phyloP scores from a whole-genome alignment of 2,113 vertebrate species.

The Eubucco bourcierii region DNA sequence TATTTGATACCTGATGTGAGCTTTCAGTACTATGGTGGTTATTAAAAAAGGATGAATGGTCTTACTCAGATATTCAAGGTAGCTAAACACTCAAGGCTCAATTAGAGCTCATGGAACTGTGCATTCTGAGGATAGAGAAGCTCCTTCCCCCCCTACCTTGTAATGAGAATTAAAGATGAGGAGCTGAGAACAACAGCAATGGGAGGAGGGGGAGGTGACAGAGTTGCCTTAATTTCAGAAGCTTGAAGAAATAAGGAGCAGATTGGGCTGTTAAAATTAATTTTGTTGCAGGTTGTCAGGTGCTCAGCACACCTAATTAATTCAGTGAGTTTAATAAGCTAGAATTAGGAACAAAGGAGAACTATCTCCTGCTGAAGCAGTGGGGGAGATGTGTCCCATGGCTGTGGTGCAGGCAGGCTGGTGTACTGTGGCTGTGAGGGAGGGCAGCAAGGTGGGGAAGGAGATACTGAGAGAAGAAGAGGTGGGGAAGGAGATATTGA shows the following conservation, averaged over 20 bases:
- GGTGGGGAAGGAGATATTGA: neutral
- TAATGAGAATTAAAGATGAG: neutral
- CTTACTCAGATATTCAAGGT: slow-evolving; percentile 13
- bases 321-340: slow-evolving; percentile 7
- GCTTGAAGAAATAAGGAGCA: neutral
- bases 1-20: neutral
- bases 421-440: neutral
- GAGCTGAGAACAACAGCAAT: neutral
- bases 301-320: slow-evolving; percentile 26
- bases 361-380: neutral
- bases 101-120: neutral
- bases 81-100: neutral
- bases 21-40: slow-evolving; percentile 36
- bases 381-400: neutral
- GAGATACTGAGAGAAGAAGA: too few species aligned
- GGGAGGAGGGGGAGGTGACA: neutral
- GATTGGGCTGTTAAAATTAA: slow-evolving; percentile 29
- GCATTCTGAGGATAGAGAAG: neutral
- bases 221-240: neutral
- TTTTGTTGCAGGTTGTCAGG: slow-evolving; percentile 5
- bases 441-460: neutral
- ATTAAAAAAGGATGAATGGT: slow-evolving; percentile 22
- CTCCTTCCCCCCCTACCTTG: neutral
- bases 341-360: neutral
- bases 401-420: neutral